phyloP scores from a whole-genome alignment of 2,797 vertebrate species.

The Chelmon rostratus region DNA sequence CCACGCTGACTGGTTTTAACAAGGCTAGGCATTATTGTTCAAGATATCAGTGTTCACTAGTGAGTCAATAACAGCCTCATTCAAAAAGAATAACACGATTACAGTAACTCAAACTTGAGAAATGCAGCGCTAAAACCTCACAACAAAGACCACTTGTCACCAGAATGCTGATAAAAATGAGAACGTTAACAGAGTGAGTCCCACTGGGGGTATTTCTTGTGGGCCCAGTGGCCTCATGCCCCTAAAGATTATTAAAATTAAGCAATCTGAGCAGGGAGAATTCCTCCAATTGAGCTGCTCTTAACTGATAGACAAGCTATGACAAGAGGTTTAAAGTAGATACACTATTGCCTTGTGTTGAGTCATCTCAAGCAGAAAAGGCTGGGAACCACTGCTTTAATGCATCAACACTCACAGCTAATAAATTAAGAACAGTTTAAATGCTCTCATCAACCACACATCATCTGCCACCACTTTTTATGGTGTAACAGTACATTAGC shows the following conservation, averaged over 20 bases:
- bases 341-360: not conserved
- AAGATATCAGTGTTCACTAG: not conserved
- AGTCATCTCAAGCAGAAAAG: not conserved
- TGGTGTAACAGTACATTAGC: slow-evolving; percentile 3
- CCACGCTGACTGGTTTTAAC: not conserved
- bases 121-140: not conserved
- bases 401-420: slow-evolving; percentile 17
- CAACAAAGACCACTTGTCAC: not conserved
- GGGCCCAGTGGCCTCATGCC: too few relatives aligned
- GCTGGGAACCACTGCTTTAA: not conserved
- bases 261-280: not conserved
- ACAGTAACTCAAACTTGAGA: not conserved
- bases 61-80: not conserved
- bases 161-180: not conserved
- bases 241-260: not conserved
- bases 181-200: not conserved
- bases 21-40: not conserved
- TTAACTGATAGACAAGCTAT: not conserved
- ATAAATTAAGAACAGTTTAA: not conserved
- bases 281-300: not conserved
- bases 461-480: slow-evolving; percentile 2
- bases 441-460: slow-evolving; percentile 2
- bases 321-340: not conserved
- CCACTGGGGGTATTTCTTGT: too few relatives aligned
- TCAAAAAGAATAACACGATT: not conserved